Conservation (phyloP, 2,113 vertebrate genomes). For the Sterna hirundo region DNA sequence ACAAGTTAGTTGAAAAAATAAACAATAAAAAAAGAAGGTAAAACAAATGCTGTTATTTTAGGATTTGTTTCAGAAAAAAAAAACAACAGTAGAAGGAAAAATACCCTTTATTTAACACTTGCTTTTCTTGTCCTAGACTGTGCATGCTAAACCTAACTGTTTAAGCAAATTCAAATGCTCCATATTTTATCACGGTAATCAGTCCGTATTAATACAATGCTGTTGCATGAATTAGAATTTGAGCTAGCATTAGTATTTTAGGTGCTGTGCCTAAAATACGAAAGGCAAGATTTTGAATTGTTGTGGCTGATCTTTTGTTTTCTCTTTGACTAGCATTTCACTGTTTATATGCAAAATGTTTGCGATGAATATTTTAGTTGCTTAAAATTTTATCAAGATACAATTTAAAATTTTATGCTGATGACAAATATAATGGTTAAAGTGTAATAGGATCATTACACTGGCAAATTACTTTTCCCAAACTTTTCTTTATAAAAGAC, state of each 20-base stretch:
- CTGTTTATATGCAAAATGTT: neutral
- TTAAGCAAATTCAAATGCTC: neutral
- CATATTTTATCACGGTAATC: neutral
- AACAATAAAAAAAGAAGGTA: neutral
- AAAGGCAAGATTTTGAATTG: neutral
- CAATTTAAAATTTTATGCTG: neutral
- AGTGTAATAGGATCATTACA: neutral
- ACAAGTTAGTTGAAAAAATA: neutral
- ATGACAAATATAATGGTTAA: neutral
- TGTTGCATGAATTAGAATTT: neutral
- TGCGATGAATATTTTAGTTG: neutral
- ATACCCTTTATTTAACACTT: constrained; percentile 8
- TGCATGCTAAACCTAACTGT: neutral
- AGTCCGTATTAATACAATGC: neutral
- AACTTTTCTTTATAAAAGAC: neutral
- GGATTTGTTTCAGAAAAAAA: neutral
- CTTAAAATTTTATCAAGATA: neutral
- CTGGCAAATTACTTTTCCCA: neutral
- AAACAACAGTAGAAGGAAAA: neutral
- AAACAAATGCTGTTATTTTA: neutral
- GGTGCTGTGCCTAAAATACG: neutral
- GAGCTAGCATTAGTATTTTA: neutral
- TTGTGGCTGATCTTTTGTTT: neutral
- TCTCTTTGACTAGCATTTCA: neutral
- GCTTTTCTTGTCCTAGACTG: neutral